These are phyloP conservation scores for Pectinophora gossypiella DNA, from an alignment of 1,140 invertebrate species.

Conservation along the genomic window DNA sequence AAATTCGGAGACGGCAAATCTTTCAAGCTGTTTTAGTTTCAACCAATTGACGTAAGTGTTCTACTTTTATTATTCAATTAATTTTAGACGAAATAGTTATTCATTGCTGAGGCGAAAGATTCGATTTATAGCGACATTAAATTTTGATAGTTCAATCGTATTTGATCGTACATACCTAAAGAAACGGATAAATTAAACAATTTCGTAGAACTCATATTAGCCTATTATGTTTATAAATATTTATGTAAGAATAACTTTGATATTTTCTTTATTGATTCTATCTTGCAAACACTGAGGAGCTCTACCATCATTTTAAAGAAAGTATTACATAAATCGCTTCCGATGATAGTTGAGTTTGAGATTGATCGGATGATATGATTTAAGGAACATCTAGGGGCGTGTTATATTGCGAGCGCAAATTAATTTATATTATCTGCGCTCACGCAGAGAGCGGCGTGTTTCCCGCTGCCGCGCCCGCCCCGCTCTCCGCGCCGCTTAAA, in stretches of 20 bases:
- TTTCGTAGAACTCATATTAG: no score
- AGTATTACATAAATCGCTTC: no score
- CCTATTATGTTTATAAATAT: no score
- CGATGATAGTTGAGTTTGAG: no score
- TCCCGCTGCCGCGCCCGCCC: constrained; percentile 1
- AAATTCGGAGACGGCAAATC: constrained; percentile 55
- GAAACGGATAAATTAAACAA: no score
- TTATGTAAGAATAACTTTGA: no score
- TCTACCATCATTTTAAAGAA: no score
- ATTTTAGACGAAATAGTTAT: constrained; percentile 7
- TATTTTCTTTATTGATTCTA: no score
- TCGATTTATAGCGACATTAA: not conserved
- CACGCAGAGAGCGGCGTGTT: constrained; percentile 27
- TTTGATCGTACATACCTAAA: no score
- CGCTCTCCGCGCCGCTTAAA: constrained; percentile 33
- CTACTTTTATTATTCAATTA: constrained; percentile 50
- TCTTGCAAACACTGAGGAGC: no score
- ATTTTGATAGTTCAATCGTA: constrained; percentile 1
- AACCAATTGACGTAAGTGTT: constrained; percentile 51
- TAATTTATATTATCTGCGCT: constrained; percentile 2
- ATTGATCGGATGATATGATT: no score
- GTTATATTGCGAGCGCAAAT: not conserved
- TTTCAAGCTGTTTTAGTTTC: constrained; percentile 41
- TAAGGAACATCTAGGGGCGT: not conserved
- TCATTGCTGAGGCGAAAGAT: not conserved